Conservation (phyloP, 37 sponge, comb jelly and placozoan genomes). For the Ephydatia muelleri region DNA sequence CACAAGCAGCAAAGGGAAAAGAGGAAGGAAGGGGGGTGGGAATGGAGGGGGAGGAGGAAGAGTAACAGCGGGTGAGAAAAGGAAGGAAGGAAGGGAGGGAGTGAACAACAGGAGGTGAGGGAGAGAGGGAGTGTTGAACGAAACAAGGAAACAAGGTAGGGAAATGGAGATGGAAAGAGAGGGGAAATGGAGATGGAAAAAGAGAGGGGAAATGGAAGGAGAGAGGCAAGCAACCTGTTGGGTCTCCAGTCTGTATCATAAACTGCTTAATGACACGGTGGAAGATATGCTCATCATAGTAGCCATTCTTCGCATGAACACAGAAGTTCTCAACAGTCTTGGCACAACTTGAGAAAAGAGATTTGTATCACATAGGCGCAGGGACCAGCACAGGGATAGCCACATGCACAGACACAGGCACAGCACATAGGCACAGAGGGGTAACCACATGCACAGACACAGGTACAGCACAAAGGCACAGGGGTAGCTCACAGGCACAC, state of each 20-base stretch:
- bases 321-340: constrained; percentile 98
- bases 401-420: too few species aligned
- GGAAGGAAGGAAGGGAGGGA: too few species aligned
- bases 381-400: too few species aligned
- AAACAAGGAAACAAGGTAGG: too few species aligned
- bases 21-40: not conserved
- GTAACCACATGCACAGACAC: too few species aligned
- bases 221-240: constrained; percentile 79
- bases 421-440: too few species aligned
- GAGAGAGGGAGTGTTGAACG: not conserved
- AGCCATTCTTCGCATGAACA: constrained; percentile 84
- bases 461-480: too few species aligned
- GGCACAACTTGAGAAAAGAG: constrained; percentile 69
- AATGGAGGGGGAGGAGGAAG: too few species aligned
- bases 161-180: not conserved
- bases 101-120: too few species aligned
- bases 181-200: not conserved
- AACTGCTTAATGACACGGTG: constrained; percentile 95
- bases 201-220: not conserved
- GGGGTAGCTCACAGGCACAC: too few species aligned
- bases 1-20: not conserved
- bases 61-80: too few species aligned
- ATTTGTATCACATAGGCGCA: not conserved
- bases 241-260: constrained; percentile 99
- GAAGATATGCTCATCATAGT: constrained; percentile 93